phyloP scores from a whole-genome alignment of 2,797 vertebrate species.

The Neosalanx taihuensis region DNA sequence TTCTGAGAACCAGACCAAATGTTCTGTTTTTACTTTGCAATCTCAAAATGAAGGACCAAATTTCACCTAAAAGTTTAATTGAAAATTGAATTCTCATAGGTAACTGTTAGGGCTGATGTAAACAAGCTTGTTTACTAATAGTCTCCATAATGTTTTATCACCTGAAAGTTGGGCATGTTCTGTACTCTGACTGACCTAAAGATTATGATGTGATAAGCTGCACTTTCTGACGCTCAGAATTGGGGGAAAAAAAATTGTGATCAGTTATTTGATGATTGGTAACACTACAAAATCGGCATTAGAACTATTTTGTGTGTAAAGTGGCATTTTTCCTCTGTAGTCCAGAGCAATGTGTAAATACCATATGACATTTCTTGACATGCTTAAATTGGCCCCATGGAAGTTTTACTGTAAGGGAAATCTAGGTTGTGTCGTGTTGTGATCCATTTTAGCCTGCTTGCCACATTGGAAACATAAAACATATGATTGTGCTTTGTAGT shows the following conservation, averaged over 20 bases:
- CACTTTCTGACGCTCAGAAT: no score
- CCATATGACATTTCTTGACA: not conserved
- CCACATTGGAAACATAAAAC: not conserved
- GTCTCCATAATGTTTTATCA: not conserved
- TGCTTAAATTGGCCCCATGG: not conserved
- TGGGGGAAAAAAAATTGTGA: no score
- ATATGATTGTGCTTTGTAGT: not conserved
- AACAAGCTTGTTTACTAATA: not conserved
- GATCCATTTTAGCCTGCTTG: not conserved
- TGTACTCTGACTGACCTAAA: not conserved
- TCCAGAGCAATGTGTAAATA: not conserved
- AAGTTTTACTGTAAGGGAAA: not conserved
- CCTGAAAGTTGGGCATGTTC: not conserved
- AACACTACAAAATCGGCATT: no score
- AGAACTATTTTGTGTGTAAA: not conserved
- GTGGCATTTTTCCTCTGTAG: not conserved
- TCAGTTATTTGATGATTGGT: no score
- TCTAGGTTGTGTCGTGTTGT: not conserved
- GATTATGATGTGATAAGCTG: not conserved
- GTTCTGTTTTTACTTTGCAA: not conserved
- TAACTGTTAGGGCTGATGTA: not conserved
- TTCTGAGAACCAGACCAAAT: not conserved
- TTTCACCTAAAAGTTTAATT: not conserved
- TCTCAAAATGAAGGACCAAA: conserved; percentile 2
- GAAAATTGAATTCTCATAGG: not conserved